phyloP scores from a whole-genome alignment of 2,113 vertebrate genomes.

The Hemibagrus wyckioides region DNA sequence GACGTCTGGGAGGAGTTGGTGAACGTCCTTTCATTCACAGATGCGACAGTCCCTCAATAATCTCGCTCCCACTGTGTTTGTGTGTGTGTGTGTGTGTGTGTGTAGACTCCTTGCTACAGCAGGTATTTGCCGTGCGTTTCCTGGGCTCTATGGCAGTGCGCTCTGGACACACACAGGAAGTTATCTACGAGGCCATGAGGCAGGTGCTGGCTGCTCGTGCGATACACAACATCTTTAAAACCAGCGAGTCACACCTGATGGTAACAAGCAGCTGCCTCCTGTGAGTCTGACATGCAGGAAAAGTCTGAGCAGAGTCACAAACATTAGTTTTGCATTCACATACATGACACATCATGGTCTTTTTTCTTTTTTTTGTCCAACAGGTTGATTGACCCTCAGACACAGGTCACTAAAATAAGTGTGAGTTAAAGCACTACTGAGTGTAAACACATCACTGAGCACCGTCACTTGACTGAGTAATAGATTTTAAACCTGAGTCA shows the following conservation, averaged over 20 bases:
- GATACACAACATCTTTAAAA: slow-evolving; percentile 98
- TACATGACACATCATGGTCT: too few relatives aligned
- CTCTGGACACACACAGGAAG: slow-evolving; percentile 80
- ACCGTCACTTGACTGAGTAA: background rate
- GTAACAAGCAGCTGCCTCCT: slow-evolving; percentile 87
- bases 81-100: background rate
- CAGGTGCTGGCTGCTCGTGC: slow-evolving; percentile 95
- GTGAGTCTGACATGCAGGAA: slow-evolving; percentile 60
- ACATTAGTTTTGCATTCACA: background rate
- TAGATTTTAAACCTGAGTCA: background rate
- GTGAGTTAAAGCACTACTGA: slow-evolving; percentile 76
- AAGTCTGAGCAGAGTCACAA: background rate
- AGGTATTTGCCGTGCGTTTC: slow-evolving; percentile 93
- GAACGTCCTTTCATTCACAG: background rate
- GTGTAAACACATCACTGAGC: background rate
- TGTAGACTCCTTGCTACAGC: slow-evolving; percentile 90
- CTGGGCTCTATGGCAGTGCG: slow-evolving; percentile 93
- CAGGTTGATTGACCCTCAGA: slow-evolving; percentile 97
- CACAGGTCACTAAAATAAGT: slow-evolving; percentile 89
- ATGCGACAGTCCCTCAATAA: slow-evolving; percentile 14
- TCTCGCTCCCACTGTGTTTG: background rate
- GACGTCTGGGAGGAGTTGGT: slow-evolving; percentile 7
- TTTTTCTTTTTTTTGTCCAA: background rate
- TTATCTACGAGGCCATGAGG: slow-evolving; percentile 97
- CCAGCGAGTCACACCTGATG: slow-evolving; percentile 91